These are phyloP conservation scores for Poecilia velifera DNA, from an alignment of 2,797 vertebrate genomes.

Conservation along the genomic window DNA sequence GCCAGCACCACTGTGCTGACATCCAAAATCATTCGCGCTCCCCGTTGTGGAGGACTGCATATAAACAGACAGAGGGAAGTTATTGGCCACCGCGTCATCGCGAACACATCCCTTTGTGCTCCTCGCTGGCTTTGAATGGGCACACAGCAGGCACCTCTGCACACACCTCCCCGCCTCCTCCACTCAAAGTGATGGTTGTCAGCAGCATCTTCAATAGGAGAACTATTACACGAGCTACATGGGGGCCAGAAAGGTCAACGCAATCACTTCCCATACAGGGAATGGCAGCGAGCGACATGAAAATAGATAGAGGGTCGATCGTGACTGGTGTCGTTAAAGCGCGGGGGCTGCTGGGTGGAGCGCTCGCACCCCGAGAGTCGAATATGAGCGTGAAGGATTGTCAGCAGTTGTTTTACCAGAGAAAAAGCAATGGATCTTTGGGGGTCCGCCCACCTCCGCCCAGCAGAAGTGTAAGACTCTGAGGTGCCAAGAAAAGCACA, in stretches of 20 bases:
- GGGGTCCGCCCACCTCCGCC: not conserved
- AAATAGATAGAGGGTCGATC: constrained; percentile 50
- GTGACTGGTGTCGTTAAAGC: constrained; percentile 36
- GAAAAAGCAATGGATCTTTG: constrained; percentile 2
- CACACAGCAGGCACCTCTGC: constrained; percentile 66
- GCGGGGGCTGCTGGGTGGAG: constrained; percentile 16
- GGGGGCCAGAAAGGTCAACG: constrained; percentile 76
- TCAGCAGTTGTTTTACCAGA: not conserved
- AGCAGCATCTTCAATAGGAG: constrained; percentile 65
- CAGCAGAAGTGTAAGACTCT: not conserved
- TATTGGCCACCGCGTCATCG: constrained; percentile 27
- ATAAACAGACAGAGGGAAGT: constrained; percentile 60
- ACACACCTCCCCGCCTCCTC: constrained; percentile 28
- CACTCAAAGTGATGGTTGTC: constrained; percentile 72
- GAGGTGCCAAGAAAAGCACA: not conserved
- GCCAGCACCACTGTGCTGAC: constrained; percentile 44
- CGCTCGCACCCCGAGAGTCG: constrained; percentile 18
- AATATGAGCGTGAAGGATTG: not conserved
- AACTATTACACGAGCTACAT: constrained; percentile 68
- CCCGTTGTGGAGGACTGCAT: constrained; percentile 50
- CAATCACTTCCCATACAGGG: constrained; percentile 61
- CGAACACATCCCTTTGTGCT: constrained; percentile 63
- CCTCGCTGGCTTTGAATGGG: constrained; percentile 61
- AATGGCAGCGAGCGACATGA: constrained; percentile 37
- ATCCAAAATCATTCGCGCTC: constrained; percentile 63